A percentile compares a stretch with the other conserved stretches of the same genome.
These are phyloP conservation scores for Aeoliscus strigatus DNA, from an alignment of 2,797 vertebrate species.

Conservation along the genomic window DNA sequence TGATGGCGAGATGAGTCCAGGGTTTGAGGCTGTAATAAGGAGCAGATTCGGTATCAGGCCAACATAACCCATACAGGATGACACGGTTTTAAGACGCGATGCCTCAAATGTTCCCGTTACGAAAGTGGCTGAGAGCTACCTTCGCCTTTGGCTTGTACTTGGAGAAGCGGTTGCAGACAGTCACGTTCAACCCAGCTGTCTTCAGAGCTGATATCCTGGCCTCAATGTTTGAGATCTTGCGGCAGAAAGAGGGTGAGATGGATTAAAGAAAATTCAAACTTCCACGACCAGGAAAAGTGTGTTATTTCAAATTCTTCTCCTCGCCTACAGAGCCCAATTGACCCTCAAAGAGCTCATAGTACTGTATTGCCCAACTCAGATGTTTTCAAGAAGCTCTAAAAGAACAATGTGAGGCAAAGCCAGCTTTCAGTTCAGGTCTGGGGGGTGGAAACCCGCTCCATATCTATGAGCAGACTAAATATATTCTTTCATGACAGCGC, in stretches of 20 bases:
- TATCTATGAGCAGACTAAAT: too few relatives aligned
- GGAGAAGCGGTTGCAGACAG: slow-evolving; percentile 82
- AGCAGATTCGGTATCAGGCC: not conserved
- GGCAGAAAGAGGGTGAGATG: slow-evolving; percentile 7
- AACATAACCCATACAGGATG: not conserved
- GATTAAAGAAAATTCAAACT: not conserved
- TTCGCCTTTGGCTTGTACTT: slow-evolving; percentile 83
- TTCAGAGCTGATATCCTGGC: slow-evolving; percentile 94
- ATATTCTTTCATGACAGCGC: too few relatives aligned
- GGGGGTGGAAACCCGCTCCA: too few relatives aligned
- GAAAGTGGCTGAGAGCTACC: slow-evolving; percentile 61
- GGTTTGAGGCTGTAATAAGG: slow-evolving; percentile 83
- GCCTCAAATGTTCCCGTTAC: too few relatives aligned
- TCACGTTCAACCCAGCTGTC: slow-evolving; percentile 91
- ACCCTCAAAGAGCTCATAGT: too few relatives aligned
- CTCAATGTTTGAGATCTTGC: slow-evolving; percentile 95
- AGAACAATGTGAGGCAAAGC: too few relatives aligned
- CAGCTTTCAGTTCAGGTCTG: too few relatives aligned
- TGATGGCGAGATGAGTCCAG: slow-evolving; percentile 93
- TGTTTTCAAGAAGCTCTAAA: too few relatives aligned
- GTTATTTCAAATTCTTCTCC: too few relatives aligned
- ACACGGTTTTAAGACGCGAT: not conserved
- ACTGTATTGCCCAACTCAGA: too few relatives aligned
- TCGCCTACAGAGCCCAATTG: too few relatives aligned
- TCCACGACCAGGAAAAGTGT: too few relatives aligned